Evolutionary conservation across 2,888 invertebrate genomes (phyloP), one percentile per base, ranked within the genome.

Genomic region (Cryptocephalus moraei): DNA sequence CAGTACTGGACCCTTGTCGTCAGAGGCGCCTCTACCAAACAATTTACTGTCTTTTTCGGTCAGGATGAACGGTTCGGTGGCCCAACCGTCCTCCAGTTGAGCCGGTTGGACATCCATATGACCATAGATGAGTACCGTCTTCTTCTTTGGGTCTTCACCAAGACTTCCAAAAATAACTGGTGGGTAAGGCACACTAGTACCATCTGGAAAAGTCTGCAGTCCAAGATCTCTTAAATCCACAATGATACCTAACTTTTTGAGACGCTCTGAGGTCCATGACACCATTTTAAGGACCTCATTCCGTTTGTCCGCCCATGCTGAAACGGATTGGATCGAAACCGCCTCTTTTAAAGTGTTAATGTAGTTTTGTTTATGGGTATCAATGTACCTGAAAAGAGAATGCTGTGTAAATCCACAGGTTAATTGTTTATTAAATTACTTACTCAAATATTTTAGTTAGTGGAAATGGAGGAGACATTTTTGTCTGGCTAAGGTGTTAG

Each of bases 41-140:
- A 96, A 73, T 67, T 94, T 95, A 1, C 82, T 91, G 73, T 95
- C 79, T 50, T 81, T 81, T 68, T 95, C 92, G 14, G 84, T 84
- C 47, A 99, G 73, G 22, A 80, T 82, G 74, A 97, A 99, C 0
- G 99, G 97, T 50, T 97, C 92, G 0, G 92, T 86, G 55, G 88
- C 77, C 97, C 97, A 97, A 0, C 96, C 96, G 75, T 96, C 95
- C 51, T 86, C 86, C 65, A 82, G 83, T 32, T 83, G 69, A 1
- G 97, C 99, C 9, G 97, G 97, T 68, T 97, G 97, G 1, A 99
- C 99, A 75, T 99, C 99, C 63, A 99, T 78, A 73, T 99, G 99
- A 0, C 97, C 97, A 70, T 99, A 99, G 48, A 99, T 77, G 48
- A 91, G 81, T 39, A 99, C 81, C 8, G 96, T 99, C 66, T 91